phyloP scores from a whole-genome alignment of 2,797 vertebrate species.

The Smutsia temminckii region DNA sequence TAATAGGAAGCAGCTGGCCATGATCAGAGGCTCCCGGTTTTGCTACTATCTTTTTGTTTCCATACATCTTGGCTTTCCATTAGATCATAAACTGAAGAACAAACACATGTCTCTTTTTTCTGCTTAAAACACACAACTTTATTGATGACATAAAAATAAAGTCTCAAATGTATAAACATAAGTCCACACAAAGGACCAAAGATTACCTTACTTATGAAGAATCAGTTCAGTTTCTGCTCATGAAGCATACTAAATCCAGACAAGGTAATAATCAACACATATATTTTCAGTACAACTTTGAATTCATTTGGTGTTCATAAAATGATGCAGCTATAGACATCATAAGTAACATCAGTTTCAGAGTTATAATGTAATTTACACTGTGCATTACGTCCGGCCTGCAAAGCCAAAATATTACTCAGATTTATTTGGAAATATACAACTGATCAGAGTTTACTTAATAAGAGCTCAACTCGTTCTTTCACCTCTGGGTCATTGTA shows the following conservation, averaged over 20 bases:
- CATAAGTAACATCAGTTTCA: conserved; percentile 58
- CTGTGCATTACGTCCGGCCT: conserved; percentile 48
- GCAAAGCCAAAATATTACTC: conserved; percentile 64
- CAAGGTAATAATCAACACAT: conserved; percentile 74
- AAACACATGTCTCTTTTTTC: conserved; percentile 43
- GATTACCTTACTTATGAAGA: conserved; percentile 73
- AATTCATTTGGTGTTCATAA: conserved; percentile 64
- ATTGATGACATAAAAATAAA: conserved; percentile 81
- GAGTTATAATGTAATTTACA: conserved; percentile 67
- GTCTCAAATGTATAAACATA: conserved; percentile 76
- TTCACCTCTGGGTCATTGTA: conserved; percentile 77
- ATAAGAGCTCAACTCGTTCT: conserved; percentile 73
- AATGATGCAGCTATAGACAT: conserved; percentile 51
- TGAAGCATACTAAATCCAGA: conserved; percentile 78
- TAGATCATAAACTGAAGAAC: conserved; percentile 42
- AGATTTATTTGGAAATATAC: conserved; percentile 48
- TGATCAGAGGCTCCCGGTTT: neutral
- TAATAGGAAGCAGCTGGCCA: neutral
- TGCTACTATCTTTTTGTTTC: neutral
- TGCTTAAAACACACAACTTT: conserved; percentile 77
- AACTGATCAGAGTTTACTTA: conserved; percentile 74
- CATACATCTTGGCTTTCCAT: neutral
- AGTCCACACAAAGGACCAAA: conserved; percentile 80
- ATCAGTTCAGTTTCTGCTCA: conserved; percentile 74
- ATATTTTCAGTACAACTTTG: conserved; percentile 72